Conservation (phyloP, 2,888 invertebrate genomes). For the Rugalucina vietnamica region DNA sequence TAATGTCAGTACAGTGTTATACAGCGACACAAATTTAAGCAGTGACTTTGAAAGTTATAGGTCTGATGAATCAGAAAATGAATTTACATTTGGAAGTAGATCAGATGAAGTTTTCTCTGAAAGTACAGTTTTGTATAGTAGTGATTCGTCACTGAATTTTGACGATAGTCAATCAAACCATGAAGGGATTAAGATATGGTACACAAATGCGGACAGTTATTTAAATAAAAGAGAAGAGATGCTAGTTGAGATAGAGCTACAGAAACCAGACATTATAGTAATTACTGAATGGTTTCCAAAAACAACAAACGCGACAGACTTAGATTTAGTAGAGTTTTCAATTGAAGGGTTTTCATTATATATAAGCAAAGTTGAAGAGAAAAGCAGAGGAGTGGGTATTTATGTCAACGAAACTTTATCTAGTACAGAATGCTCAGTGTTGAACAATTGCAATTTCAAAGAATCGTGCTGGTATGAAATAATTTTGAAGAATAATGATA, state of each 20-base stretch:
- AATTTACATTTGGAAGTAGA: background rate
- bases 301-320: background rate
- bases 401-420: background rate
- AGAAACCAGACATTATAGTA: background rate
- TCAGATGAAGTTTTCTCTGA: background rate
- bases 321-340: background rate
- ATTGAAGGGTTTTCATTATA: background rate
- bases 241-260: background rate
- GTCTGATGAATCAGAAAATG: background rate
- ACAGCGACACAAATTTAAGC: background rate
- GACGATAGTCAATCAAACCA: background rate
- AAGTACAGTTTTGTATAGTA: background rate
- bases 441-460: background rate
- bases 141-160: background rate
- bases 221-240: constrained; percentile 12
- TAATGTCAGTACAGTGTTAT: background rate
- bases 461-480: constrained; percentile 9
- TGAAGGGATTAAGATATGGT: background rate
- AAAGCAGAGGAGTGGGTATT: background rate
- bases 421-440: background rate
- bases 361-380: background rate
- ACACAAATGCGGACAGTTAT: constrained; percentile 10
- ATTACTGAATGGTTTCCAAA: constrained; percentile 10
- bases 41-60: background rate
- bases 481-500: background rate